phyloP scores from a whole-genome alignment of 2,797 vertebrate genomes.

The Momotus momota region DNA sequence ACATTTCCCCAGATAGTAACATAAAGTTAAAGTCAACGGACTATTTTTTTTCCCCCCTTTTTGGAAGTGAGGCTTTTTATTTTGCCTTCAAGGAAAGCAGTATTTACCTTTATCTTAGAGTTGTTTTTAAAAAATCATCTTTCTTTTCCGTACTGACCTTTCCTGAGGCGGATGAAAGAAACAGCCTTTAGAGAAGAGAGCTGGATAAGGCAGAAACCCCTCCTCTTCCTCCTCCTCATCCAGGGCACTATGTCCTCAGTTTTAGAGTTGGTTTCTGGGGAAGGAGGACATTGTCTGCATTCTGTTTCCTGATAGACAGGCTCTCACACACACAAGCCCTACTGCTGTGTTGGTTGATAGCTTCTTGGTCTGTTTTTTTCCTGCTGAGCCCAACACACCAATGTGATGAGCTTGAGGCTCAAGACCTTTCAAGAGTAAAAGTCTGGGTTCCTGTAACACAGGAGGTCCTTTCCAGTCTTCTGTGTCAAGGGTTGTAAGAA shows the following conservation, averaged over 20 bases:
- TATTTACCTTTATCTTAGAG: not conserved
- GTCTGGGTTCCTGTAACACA: not conserved
- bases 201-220: not conserved
- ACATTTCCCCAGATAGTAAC: not conserved
- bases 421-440: not conserved
- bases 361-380: not conserved
- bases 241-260: not conserved
- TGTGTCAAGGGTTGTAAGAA: not conserved
- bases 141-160: not conserved
- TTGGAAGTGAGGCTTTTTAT: not conserved
- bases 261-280: not conserved
- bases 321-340: not conserved
- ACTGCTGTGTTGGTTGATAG: not conserved
- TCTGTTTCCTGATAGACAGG: not conserved
- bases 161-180: not conserved
- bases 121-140: not conserved
- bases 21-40: not conserved
- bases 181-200: not conserved
- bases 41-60: not conserved
- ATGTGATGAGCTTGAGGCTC: not conserved
- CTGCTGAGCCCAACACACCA: not conserved
- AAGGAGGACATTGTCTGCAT: not conserved
- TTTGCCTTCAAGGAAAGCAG: not conserved
- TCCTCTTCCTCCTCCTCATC: not conserved
- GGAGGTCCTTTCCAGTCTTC: not conserved